Conservation (phyloP, 2,113 vertebrate genomes). For the Tyrannus savana region DNA sequence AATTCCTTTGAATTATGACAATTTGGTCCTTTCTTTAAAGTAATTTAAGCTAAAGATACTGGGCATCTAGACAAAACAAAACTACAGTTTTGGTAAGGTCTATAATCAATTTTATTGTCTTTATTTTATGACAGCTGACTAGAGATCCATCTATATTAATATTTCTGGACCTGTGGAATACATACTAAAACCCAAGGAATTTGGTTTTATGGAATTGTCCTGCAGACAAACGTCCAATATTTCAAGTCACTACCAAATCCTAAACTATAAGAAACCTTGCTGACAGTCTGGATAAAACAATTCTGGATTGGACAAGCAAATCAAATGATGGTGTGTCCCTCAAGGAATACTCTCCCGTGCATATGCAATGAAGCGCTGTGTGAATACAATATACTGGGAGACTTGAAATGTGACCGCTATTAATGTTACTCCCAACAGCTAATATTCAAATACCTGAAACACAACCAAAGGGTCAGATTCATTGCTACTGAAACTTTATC, state of each 20-base stretch:
- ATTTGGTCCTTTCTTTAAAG: background rate
- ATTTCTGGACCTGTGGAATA: background rate
- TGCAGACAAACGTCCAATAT: background rate
- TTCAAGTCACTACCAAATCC: background rate
- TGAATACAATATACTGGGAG: background rate
- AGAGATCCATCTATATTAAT: background rate
- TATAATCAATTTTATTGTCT: background rate
- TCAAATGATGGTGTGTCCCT: background rate
- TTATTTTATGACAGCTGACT: background rate
- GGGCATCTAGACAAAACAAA: background rate
- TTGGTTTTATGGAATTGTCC: background rate
- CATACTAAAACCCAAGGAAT: background rate
- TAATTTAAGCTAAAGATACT: background rate
- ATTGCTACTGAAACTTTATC: background rate
- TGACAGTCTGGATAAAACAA: background rate
- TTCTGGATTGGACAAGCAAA: background rate
- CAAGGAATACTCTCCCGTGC: background rate
- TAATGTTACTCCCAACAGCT: background rate
- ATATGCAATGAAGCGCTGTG: background rate
- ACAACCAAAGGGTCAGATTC: background rate
- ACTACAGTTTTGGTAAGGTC: background rate
- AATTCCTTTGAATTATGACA: background rate
- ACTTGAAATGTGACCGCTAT: background rate
- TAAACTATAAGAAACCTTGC: background rate
- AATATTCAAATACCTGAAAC: background rate